These are phyloP conservation scores for Lonchura striata DNA, from an alignment of 2,113 vertebrate genomes.

Conservation along the genomic window DNA sequence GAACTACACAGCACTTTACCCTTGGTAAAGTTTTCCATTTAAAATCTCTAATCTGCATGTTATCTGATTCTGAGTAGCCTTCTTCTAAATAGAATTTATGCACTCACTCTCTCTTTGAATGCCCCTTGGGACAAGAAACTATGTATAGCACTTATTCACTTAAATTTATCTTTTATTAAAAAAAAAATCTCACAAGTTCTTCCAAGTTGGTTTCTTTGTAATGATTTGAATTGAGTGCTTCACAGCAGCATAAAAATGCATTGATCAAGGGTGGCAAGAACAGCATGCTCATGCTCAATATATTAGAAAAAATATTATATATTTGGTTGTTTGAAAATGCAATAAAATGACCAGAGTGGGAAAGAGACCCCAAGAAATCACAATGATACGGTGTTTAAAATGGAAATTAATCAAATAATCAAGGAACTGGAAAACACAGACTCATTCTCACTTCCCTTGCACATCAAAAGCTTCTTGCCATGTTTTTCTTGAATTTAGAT, in stretches of 20 bases:
- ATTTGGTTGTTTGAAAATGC: not conserved
- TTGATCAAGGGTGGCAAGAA: not conserved
- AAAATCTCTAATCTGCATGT: slow-evolving; percentile 6
- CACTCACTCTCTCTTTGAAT: not conserved
- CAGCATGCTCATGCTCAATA: not conserved
- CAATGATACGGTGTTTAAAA: not conserved
- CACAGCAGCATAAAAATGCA: not conserved
- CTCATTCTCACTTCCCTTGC: not conserved
- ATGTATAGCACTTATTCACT: not conserved
- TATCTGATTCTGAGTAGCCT: slow-evolving; percentile 5
- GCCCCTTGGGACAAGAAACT: not conserved
- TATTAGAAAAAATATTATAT: not conserved
- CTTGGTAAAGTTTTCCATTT: not conserved
- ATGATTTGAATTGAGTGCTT: not conserved
- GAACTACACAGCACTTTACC: not conserved
- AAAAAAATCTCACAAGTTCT: not conserved
- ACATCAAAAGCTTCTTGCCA: not conserved
- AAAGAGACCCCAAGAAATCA: not conserved
- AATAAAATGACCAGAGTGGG: not conserved
- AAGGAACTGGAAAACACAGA: not conserved
- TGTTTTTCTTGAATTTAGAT: not conserved
- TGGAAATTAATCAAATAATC: not conserved
- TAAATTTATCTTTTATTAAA: not conserved
- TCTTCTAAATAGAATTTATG: slow-evolving; percentile 3
- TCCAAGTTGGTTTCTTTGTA: not conserved